Conservation (phyloP, 1,140 invertebrate species). For the Drosophila sucinea region DNA sequence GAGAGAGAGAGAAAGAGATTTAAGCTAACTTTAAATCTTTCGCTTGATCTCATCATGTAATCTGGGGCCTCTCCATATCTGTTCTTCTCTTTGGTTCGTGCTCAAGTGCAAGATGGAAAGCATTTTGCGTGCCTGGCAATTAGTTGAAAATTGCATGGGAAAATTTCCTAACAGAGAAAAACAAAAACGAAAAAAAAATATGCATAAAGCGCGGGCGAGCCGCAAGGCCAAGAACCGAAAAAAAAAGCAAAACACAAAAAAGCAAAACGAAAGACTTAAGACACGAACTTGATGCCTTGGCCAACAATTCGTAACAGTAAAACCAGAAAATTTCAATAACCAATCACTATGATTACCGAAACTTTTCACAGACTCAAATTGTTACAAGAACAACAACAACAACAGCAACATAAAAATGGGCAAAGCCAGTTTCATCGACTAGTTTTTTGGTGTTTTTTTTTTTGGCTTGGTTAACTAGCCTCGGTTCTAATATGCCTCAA, state of each 20-base stretch:
- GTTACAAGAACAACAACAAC: constrained; percentile 8
- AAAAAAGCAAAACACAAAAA: not conserved
- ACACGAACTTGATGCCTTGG: constrained; percentile 71
- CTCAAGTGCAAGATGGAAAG: constrained; percentile 60
- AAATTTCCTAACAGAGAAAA: constrained; percentile 53
- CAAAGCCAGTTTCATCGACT: not conserved
- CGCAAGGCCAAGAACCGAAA: constrained; percentile 31
- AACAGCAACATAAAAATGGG: not conserved
- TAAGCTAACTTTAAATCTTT: not conserved
- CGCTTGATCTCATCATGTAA: not conserved
- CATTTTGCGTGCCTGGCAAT: constrained; percentile 72
- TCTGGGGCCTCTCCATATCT: not conserved
- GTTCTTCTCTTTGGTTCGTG: constrained; percentile 12
- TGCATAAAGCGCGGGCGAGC: constrained; percentile 61
- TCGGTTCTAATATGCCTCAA: constrained; percentile 19
- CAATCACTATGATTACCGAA: constrained; percentile 75
- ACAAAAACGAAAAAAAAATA: constrained; percentile 40
- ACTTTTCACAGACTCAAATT: constrained; percentile 27
- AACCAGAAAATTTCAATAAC: constrained; percentile 69
- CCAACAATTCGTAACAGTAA: constrained; percentile 67
- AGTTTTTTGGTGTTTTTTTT: not conserved
- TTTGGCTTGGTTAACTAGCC: not conserved
- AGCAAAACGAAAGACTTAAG: constrained; percentile 64
- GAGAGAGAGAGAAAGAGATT: not conserved
- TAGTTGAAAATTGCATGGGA: constrained; percentile 79